phyloP scores from a whole-genome alignment of 2,113 vertebrate genomes.

The Falcunculus frontatus region DNA sequence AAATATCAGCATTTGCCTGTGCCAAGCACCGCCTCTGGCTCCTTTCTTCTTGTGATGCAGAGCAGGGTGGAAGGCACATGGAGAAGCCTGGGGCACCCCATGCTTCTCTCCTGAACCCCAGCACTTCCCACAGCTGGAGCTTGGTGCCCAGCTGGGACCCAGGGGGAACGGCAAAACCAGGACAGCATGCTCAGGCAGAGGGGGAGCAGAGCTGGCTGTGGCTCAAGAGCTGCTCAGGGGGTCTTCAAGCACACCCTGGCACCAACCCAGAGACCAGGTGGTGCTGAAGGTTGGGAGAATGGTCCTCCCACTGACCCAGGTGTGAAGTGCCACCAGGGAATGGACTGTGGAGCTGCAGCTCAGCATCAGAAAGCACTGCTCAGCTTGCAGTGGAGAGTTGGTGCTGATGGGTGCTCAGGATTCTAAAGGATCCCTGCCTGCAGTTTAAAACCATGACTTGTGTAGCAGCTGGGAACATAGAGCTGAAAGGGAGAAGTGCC shows the following conservation, averaged over 20 bases:
- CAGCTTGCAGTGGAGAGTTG: not conserved
- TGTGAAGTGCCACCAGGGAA: not conserved
- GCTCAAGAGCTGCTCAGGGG: not conserved
- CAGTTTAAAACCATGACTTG: not conserved
- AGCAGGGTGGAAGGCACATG: rapidly evolving
- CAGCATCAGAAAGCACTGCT: not conserved
- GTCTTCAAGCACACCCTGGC: not conserved
- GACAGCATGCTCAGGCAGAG: too few species aligned
- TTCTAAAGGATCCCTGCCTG: not conserved
- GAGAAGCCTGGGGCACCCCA: not conserved
- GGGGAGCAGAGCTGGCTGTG: not conserved
- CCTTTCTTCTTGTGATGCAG: not conserved
- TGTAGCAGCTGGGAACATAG: not conserved
- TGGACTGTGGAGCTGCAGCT: not conserved
- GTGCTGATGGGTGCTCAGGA: not conserved
- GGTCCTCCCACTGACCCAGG: not conserved
- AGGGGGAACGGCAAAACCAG: not conserved
- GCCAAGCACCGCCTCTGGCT: not conserved
- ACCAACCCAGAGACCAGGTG: not conserved
- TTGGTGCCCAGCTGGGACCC: not conserved
- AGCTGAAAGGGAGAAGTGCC: not conserved
- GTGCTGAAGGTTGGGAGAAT: not conserved
- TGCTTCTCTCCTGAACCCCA: not conserved
- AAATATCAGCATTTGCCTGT: not conserved
- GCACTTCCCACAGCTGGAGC: not conserved